Percentiles rank a stretch among this genome's conserved stretches.
Evolutionary conservation across 1,140 invertebrate genomes (phyloP).

Genomic region (Laodelphax striatellus): DNA sequence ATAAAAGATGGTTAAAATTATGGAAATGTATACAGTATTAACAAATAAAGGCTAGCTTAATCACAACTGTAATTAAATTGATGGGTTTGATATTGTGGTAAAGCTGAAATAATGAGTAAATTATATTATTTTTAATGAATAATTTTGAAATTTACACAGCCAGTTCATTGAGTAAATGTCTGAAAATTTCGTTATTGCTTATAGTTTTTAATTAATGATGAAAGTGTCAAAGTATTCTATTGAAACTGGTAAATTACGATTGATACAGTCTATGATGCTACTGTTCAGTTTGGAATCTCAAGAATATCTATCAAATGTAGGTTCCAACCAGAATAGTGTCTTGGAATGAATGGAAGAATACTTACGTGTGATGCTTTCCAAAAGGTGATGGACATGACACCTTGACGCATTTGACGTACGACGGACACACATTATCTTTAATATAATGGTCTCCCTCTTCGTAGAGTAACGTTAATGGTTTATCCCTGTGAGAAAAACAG

Average conservation of each 20-base stretch:
- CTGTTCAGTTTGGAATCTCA: neutral
- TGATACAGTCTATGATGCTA: neutral
- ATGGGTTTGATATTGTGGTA: too few species aligned
- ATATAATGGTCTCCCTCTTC: slow-evolving; percentile 49
- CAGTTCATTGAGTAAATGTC: too few species aligned
- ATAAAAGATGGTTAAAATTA: slow-evolving; percentile 13
- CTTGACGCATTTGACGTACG: slow-evolving; percentile 51
- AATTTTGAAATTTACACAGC: too few species aligned
- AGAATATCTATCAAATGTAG: too few species aligned
- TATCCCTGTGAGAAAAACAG: slow-evolving; percentile 37
- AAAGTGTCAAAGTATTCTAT: too few species aligned
- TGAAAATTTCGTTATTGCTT: neutral
- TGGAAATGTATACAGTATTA: too few species aligned
- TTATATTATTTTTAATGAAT: too few species aligned
- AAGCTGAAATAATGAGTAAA: too few species aligned
- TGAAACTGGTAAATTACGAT: neutral
- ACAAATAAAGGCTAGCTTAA: too few species aligned
- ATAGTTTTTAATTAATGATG: neutral
- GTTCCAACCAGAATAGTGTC: too few species aligned
- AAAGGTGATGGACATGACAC: slow-evolving; percentile 65
- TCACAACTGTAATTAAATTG: too few species aligned
- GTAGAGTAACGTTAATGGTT: slow-evolving; percentile 66
- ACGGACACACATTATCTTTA: slow-evolving; percentile 27
- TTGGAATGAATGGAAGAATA: slow-evolving; percentile 16
- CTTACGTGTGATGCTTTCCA: slow-evolving; percentile 81